Conservation (phyloP, 2,888 invertebrate genomes). For the Mesochorus sp. region DNA sequence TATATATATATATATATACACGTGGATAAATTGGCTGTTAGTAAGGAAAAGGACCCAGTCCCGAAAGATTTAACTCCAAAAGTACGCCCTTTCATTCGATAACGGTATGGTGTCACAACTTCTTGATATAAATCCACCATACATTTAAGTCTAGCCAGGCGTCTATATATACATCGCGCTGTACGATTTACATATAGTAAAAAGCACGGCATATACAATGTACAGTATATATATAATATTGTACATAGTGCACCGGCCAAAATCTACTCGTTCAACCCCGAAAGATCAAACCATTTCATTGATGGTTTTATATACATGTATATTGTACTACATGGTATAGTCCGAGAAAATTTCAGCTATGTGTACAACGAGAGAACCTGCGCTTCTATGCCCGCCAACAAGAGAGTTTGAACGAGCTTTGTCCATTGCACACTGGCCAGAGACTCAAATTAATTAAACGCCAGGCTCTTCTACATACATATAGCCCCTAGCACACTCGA, state of each 20-base stretch:
- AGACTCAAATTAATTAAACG: constrained; percentile 69
- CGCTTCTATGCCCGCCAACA: constrained; percentile 32
- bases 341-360: constrained; percentile 43
- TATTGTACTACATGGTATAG: no score
- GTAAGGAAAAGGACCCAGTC: neutral
- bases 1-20: neutral
- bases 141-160: constrained; percentile 32
- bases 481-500: constrained; percentile 4
- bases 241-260: neutral
- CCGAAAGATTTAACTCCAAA: neutral
- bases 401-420: constrained; percentile 63
- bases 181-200: neutral
- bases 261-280: constrained; percentile 30
- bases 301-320: constrained; percentile 45
- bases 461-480: constrained; percentile 24
- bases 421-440: constrained; percentile 52
- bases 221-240: constrained; percentile 16
- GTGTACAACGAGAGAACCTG: neutral
- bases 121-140: constrained; percentile 17
- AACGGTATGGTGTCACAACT: constrained; percentile 11
- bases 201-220: neutral
- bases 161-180: constrained; percentile 3
- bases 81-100: constrained; percentile 15
- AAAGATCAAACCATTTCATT: constrained; percentile 54
- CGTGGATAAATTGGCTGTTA: neutral